A percentile compares a stretch with the other conserved stretches of the same genome.
Evolutionary conservation across 2,888 invertebrate genomes (phyloP).

Genomic region (Drosophila merina): DNA sequence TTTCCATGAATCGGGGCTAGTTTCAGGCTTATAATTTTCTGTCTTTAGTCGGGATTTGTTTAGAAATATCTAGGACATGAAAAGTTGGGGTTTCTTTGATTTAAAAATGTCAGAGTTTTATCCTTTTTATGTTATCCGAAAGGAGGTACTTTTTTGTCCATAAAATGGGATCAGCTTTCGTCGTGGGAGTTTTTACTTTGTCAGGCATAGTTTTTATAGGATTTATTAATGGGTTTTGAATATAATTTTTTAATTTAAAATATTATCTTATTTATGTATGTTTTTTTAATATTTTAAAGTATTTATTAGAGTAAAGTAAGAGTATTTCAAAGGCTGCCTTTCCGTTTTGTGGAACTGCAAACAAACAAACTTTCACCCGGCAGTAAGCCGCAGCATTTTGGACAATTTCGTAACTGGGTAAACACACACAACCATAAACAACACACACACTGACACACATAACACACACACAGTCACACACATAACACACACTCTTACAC

Average conservation of each 20-base stretch:
- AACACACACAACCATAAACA: constrained; percentile 47
- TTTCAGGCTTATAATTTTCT: no score
- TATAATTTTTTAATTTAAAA: background rate
- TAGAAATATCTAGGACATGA: no score
- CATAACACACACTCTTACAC: constrained; percentile 15
- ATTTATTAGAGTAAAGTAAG: background rate
- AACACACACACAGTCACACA: background rate
- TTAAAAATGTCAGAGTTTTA: no score
- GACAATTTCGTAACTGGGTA: constrained; percentile 80
- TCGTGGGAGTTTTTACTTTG: no score
- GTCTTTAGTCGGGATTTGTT: no score
- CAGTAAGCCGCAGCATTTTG: constrained; percentile 76
- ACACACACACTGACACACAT: background rate
- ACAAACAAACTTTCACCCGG: constrained; percentile 71
- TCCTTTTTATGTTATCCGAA: no score
- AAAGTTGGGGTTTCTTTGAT: no score
- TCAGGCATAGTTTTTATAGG: no score
- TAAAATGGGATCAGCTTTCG: no score
- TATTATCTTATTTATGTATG: background rate
- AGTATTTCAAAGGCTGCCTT: background rate
- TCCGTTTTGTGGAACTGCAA: constrained; percentile 39
- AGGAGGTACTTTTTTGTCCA: no score
- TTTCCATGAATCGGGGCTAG: background rate
- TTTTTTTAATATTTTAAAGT: no score
- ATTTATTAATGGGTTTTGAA: no score